Percentiles rank a stretch among this genome's conserved stretches.
Conservation (phyloP, 2,113 vertebrate species). For the Sebastes fasciatus region DNA sequence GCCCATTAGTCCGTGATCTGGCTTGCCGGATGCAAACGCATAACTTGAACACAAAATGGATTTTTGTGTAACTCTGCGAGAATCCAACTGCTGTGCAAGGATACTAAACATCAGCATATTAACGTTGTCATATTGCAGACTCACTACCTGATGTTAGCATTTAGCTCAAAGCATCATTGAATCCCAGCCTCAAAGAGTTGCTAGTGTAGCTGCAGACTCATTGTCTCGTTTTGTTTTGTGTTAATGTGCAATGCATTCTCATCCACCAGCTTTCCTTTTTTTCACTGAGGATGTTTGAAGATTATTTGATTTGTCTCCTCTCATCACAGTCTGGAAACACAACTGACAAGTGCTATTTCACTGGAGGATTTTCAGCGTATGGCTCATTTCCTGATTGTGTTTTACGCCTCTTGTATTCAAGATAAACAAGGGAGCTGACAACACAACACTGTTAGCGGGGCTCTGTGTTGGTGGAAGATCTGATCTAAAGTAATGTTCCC, state of each 20-base stretch:
- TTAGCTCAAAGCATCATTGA: background rate
- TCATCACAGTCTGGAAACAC: constrained; percentile 39
- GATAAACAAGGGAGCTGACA: constrained; percentile 38
- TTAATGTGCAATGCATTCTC: background rate
- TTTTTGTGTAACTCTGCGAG: no score
- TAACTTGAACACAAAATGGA: no score
- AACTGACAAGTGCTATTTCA: constrained; percentile 31
- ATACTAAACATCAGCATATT: background rate
- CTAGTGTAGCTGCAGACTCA: background rate
- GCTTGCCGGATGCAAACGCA: no score
- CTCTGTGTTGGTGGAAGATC: constrained; percentile 17
- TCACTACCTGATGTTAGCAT: background rate
- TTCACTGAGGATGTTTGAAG: background rate
- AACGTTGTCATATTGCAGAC: background rate
- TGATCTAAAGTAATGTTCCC: constrained; percentile 35
- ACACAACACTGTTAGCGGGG: background rate
- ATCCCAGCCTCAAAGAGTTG: background rate
- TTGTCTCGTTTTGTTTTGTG: background rate
- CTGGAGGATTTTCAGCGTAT: constrained; percentile 30
- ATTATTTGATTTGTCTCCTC: constrained; percentile 24
- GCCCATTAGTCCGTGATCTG: no score
- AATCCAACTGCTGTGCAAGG: no score
- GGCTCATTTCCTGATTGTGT: constrained; percentile 41
- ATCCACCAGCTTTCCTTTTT: background rate
- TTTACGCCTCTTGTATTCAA: constrained; percentile 13